These are phyloP conservation scores for Calephelis perditalis DNA, from an alignment of 2,888 invertebrate species.

Conservation along the genomic window DNA sequence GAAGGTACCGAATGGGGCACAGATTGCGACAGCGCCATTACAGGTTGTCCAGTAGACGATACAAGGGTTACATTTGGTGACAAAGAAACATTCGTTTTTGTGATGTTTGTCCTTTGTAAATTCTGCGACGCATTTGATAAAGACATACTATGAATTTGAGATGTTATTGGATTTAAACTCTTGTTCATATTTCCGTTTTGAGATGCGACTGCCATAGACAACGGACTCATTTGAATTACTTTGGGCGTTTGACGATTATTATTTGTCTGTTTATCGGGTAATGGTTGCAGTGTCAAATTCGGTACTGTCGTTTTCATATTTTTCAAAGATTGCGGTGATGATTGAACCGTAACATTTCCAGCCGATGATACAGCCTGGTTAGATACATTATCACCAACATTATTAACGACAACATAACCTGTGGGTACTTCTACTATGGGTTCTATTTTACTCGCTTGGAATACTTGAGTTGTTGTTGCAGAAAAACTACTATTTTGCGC, in stretches of 20 bases:
- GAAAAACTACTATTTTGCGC: constrained; percentile 90
- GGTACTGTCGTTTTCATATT: constrained; percentile 61
- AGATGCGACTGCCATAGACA: constrained; percentile 48
- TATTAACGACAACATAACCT: constrained; percentile 84
- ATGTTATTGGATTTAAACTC: constrained; percentile 68
- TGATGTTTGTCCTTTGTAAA: constrained; percentile 51
- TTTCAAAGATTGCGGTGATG: constrained; percentile 60
- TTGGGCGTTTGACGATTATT: constrained; percentile 63
- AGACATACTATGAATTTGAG: constrained; percentile 67
- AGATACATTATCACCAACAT: constrained; percentile 73
- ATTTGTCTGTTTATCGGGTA: constrained; percentile 61
- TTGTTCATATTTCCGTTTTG: constrained; percentile 56
- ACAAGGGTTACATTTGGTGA: constrained; percentile 66
- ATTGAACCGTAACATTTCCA: constrained; percentile 62
- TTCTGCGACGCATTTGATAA: constrained; percentile 57
- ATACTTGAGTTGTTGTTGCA: constrained; percentile 89
- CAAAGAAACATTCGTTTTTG: constrained; percentile 61
- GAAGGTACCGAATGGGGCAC: constrained; percentile 55
- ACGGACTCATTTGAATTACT: constrained; percentile 64
- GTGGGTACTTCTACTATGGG: constrained; percentile 87
- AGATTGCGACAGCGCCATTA: constrained; percentile 71
- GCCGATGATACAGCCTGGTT: constrained; percentile 51
- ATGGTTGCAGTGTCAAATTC: constrained; percentile 67
- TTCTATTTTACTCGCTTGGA: constrained; percentile 91
- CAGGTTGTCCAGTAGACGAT: constrained; percentile 66